Conservation (phyloP, 2,797 vertebrate species). For the Benthosema pterotum region DNA sequence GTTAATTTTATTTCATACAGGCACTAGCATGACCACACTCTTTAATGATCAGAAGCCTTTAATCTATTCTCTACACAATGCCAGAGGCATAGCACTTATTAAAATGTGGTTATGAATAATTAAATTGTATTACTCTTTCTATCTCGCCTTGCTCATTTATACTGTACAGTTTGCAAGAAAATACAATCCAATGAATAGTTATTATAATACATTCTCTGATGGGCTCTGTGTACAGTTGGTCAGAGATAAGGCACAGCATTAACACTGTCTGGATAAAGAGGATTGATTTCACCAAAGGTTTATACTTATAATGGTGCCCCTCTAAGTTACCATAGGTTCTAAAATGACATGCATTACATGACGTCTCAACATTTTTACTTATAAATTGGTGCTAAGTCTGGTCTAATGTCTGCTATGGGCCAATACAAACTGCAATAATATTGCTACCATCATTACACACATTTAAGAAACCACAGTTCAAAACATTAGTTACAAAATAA, state of each 20-base stretch:
- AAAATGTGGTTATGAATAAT: slow-evolving; percentile 63
- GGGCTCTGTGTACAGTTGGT: neutral
- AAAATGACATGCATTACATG: neutral
- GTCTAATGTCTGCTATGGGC: too few relatives aligned
- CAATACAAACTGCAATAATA: too few relatives aligned
- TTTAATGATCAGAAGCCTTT: slow-evolving; percentile 36
- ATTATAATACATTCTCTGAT: neutral
- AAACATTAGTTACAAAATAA: too few relatives aligned
- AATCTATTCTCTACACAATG: slow-evolving; percentile 20
- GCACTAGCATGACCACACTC: neutral
- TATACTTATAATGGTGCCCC: too few relatives aligned
- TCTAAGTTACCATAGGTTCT: too few relatives aligned
- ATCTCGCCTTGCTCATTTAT: slow-evolving; percentile 10
- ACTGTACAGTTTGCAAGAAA: slow-evolving; percentile 7
- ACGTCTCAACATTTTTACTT: too few relatives aligned
- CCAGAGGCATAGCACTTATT: slow-evolving; percentile 28
- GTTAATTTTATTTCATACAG: slow-evolving; percentile 9
- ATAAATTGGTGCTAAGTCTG: too few relatives aligned
- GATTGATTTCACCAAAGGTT: neutral
- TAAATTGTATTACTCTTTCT: slow-evolving; percentile 38
- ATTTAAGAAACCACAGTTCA: too few relatives aligned
- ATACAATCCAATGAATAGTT: slow-evolving; percentile 8
- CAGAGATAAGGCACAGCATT: neutral
- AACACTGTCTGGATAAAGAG: neutral
- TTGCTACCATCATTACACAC: too few relatives aligned